These are phyloP conservation scores for Polyommatus icarus DNA, from an alignment of 2,888 invertebrate genomes.

Conservation along the genomic window DNA sequence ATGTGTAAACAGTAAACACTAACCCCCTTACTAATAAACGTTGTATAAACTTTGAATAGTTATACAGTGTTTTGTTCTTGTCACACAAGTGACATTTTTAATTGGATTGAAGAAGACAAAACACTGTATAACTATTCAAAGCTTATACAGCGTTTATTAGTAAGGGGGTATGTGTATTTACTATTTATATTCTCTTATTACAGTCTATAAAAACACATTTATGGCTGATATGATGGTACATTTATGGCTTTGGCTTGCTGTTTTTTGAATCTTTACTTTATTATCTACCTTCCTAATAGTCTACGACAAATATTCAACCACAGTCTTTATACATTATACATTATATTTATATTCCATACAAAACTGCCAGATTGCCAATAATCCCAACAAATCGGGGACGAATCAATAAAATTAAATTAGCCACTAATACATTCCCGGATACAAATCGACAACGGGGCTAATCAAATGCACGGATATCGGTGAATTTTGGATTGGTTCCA, in stretches of 20 bases:
- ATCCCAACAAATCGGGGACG: not conserved
- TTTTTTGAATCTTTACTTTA: not conserved
- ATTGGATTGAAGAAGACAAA: too few relatives aligned
- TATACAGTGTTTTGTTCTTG: too few relatives aligned
- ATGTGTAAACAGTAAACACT: too few relatives aligned
- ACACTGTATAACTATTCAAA: too few relatives aligned
- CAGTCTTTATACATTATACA: not conserved
- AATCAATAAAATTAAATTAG: conserved; percentile 27
- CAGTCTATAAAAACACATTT: too few relatives aligned
- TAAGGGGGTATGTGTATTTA: too few relatives aligned
- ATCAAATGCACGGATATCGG: conserved; percentile 46
- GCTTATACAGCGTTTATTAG: too few relatives aligned
- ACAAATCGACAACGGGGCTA: conserved; percentile 39
- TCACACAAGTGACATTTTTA: too few relatives aligned
- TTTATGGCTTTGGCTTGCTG: not conserved
- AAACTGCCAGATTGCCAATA: not conserved
- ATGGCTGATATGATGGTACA: too few relatives aligned
- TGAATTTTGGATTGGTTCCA: conserved; percentile 64
- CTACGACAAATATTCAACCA: not conserved
- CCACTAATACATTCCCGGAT: conserved; percentile 31
- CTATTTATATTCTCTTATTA: too few relatives aligned
- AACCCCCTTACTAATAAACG: too few relatives aligned
- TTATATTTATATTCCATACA: not conserved
- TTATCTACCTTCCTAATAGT: not conserved
- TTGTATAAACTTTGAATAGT: too few relatives aligned